Conservation (phyloP, 2,797 vertebrate species). For the Sebastes flavidus region DNA sequence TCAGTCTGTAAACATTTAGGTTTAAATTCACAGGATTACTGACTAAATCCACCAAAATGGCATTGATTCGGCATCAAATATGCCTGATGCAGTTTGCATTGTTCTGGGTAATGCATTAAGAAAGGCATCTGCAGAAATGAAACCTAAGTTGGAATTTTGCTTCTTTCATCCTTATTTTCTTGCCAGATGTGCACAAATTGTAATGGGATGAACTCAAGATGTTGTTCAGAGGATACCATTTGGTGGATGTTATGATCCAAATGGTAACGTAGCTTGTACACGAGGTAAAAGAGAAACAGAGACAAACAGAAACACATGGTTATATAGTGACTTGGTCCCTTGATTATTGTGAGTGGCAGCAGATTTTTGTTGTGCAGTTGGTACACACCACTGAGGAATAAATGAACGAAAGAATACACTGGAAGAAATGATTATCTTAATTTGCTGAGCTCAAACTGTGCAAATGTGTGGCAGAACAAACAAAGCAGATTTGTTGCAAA, state of each 20-base stretch:
- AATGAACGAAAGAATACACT: constrained; percentile 3
- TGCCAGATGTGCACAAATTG: constrained; percentile 7
- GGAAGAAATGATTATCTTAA: constrained; percentile 47
- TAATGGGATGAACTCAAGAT: neutral
- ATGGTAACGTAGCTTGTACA: neutral
- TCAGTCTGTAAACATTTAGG: neutral
- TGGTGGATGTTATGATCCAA: constrained; percentile 3
- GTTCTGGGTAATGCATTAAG: neutral
- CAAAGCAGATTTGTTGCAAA: constrained; percentile 39
- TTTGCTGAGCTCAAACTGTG: constrained; percentile 38
- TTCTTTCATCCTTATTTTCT: constrained; percentile 3
- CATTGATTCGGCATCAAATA: neutral
- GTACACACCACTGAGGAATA: constrained; percentile 20
- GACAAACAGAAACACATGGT: neutral
- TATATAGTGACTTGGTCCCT: neutral
- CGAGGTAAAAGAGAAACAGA: neutral
- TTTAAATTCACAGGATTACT: neutral
- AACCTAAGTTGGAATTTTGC: neutral
- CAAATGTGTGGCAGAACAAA: constrained; percentile 43
- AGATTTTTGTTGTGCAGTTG: neutral
- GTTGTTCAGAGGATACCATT: neutral
- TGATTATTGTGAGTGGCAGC: constrained; percentile 12
- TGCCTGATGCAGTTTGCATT: neutral
- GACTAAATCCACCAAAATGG: neutral
- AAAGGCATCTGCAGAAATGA: neutral